Conservation (phyloP, 1,140 invertebrate genomes). For the Mizuhopecten yessoensis region DNA sequence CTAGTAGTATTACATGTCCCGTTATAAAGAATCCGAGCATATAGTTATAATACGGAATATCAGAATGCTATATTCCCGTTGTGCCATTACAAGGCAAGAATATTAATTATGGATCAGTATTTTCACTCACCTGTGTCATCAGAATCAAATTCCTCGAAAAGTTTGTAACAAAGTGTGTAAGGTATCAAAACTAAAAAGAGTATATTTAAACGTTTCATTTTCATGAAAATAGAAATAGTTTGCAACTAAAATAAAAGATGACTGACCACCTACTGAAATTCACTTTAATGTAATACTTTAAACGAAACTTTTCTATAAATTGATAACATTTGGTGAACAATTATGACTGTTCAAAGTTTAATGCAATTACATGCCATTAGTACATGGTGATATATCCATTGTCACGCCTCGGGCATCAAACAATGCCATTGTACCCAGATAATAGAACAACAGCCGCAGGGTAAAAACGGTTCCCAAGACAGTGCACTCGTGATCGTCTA, state of each 20-base stretch:
- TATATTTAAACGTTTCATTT: background rate
- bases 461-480: background rate
- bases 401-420: background rate
- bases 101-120: no score
- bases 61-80: no score
- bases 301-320: background rate
- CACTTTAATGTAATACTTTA: background rate
- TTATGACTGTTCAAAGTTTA: background rate
- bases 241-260: background rate
- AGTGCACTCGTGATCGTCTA: background rate
- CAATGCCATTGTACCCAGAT: background rate
- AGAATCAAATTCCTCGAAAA: background rate
- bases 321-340: background rate
- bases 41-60: no score
- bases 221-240: background rate
- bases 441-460: background rate
- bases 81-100: no score
- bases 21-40: no score
- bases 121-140: background rate
- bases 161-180: background rate
- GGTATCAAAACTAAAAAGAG: background rate
- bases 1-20: no score
- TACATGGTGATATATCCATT: background rate
- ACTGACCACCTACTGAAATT: background rate
- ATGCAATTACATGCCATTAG: background rate